These are phyloP conservation scores for Sphenodon punctatus DNA, from an alignment of 2,797 vertebrate genomes.

Conservation along the genomic window DNA sequence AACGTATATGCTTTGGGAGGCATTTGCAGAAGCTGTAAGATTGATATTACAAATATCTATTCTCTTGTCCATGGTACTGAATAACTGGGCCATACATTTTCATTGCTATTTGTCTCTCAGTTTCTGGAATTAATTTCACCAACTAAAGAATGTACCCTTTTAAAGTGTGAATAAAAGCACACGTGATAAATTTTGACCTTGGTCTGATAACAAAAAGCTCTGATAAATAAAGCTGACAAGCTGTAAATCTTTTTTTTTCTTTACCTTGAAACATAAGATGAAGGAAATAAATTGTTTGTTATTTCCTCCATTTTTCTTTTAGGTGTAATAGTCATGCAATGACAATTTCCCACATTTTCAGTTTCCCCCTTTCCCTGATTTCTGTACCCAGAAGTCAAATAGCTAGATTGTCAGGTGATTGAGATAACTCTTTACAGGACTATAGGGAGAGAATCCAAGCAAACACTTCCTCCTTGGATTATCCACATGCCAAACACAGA, in stretches of 20 bases:
- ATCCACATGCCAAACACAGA: conserved; percentile 27
- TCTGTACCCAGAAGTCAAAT: conserved; percentile 18
- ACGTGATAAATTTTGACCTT: not conserved
- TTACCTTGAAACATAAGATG: not conserved
- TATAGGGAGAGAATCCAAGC: conserved; percentile 34
- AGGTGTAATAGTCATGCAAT: not conserved
- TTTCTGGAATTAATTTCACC: not conserved
- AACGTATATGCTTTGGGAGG: not conserved
- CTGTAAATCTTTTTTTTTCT: not conserved
- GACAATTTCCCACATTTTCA: not conserved
- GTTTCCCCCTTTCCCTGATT: conserved; percentile 4
- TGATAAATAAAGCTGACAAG: conserved; percentile 2
- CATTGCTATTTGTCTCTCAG: rapidly evolving
- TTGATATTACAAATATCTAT: not conserved
- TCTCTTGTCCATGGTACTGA: not conserved
- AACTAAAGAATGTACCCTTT: not conserved
- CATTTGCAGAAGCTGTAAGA: conserved; percentile 15
- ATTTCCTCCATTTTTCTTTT: not conserved
- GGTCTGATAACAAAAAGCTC: not conserved
- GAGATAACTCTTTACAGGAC: conserved; percentile 17
- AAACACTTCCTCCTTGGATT: conserved; percentile 50
- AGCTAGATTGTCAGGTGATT: not conserved
- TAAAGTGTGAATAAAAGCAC: conserved; percentile 1
- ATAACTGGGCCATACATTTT: not conserved
- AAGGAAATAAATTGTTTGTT: not conserved